A percentile compares a stretch with the other conserved stretches of the same genome.
These are phyloP conservation scores for Maccullochella peelii DNA, from an alignment of 2,113 vertebrate genomes.

Conservation along the genomic window DNA sequence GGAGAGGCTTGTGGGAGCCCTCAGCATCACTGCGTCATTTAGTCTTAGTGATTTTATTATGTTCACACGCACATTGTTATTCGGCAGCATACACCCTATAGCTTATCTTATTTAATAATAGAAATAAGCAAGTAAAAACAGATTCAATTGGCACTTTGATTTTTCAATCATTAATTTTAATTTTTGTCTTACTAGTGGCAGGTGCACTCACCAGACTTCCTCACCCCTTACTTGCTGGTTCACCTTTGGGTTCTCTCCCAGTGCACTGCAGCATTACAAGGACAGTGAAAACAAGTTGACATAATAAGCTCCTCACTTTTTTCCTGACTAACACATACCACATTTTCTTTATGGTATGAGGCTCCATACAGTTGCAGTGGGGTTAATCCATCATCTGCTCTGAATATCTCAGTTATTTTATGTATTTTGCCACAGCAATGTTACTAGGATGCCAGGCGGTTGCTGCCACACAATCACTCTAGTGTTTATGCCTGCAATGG, in stretches of 20 bases:
- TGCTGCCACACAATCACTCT: background rate
- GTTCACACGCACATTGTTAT: constrained; percentile 16
- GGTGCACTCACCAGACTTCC: constrained; percentile 46
- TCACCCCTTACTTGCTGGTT: constrained; percentile 28
- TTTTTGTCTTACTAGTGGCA: constrained; percentile 23
- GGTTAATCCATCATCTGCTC: constrained; percentile 4
- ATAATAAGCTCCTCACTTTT: constrained; percentile 2
- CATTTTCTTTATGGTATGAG: background rate
- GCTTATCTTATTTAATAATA: background rate
- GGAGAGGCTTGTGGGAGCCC: constrained; percentile 14
- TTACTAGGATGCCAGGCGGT: background rate
- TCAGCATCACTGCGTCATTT: constrained; percentile 79
- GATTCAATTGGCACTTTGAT: background rate
- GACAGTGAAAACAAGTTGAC: constrained; percentile 37
- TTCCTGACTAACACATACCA: background rate
- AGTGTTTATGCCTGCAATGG: background rate
- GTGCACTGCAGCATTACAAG: constrained; percentile 44
- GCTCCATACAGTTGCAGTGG: constrained; percentile 1
- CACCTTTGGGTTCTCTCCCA: constrained; percentile 37
- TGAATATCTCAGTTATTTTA: constrained; percentile 12
- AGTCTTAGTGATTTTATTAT: constrained; percentile 32
- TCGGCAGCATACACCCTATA: background rate
- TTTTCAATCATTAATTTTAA: constrained; percentile 1
- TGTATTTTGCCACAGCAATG: background rate
- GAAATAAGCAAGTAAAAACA: background rate